A percentile compares a stretch with the other conserved stretches of the same genome.
Conservation (phyloP, 2,113 vertebrate species). For the Osmerus eperlanus region DNA sequence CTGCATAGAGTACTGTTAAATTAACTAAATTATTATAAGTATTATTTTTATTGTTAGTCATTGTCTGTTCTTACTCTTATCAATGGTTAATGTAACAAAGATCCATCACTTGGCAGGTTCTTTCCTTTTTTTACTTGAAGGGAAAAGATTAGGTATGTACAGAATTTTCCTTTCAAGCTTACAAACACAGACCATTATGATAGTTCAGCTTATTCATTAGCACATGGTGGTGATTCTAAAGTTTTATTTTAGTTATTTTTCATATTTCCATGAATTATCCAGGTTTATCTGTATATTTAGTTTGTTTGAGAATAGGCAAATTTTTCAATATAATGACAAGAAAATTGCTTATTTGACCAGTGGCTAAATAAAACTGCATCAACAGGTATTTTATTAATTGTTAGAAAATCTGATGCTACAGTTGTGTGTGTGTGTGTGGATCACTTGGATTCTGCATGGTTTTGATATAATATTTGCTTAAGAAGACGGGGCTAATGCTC, state of each 20-base stretch:
- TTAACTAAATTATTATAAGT: slow-evolving; percentile 74
- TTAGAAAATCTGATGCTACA: slow-evolving; percentile 4
- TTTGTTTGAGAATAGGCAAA: slow-evolving; percentile 33
- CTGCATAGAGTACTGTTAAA: slow-evolving; percentile 62
- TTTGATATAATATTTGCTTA: no score
- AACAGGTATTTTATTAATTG: slow-evolving; percentile 20
- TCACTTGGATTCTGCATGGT: no score
- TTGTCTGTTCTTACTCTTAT: slow-evolving; percentile 43
- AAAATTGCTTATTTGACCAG: slow-evolving; percentile 56
- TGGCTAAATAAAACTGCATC: slow-evolving; percentile 66
- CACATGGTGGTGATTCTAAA: slow-evolving; percentile 37
- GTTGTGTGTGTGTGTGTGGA: neutral
- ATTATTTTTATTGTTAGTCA: slow-evolving; percentile 48
- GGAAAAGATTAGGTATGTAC: slow-evolving; percentile 14
- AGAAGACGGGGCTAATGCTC: no score
- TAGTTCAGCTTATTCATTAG: slow-evolving; percentile 32
- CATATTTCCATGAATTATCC: slow-evolving; percentile 50
- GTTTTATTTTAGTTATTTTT: slow-evolving; percentile 44
- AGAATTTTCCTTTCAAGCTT: slow-evolving; percentile 28
- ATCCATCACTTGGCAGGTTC: slow-evolving; percentile 22
- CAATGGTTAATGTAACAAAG: slow-evolving; percentile 42
- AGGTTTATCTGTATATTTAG: slow-evolving; percentile 49
- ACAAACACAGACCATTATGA: slow-evolving; percentile 21
- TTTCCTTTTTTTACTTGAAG: slow-evolving; percentile 30
- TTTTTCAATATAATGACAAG: slow-evolving; percentile 56